phyloP scores from a whole-genome alignment of 2,888 invertebrate genomes.

The Conchocele bisecta region DNA sequence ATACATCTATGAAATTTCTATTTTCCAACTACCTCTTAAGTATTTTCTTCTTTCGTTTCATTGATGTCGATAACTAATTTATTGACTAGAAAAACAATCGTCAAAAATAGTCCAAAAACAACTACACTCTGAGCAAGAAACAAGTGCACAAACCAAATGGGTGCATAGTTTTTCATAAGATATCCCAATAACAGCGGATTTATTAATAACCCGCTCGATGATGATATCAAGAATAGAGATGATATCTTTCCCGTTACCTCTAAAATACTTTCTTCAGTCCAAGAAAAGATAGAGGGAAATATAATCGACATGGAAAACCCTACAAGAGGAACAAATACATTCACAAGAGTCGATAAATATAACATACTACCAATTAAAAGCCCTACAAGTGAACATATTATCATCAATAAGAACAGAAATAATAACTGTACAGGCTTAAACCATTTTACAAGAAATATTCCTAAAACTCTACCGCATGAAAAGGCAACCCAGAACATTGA shows the following conservation, averaged over 20 bases:
- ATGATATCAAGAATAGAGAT: conserved; percentile 54
- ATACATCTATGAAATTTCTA: too few relatives aligned
- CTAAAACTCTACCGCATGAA: conserved; percentile 44
- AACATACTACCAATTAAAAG: conserved; percentile 52
- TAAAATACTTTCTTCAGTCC: conserved; percentile 63
- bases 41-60: too few relatives aligned
- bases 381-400: conserved; percentile 52
- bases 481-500: conserved; percentile 46
- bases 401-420: conserved; percentile 63
- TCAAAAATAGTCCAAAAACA: conserved; percentile 33
- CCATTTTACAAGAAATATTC: conserved; percentile 69
- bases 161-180: conserved; percentile 58
- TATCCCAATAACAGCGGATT: conserved; percentile 62
- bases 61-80: too few relatives aligned
- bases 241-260: conserved; percentile 59
- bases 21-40: too few relatives aligned
- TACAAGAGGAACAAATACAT: conserved; percentile 50
- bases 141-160: conserved; percentile 58
- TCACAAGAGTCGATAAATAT: conserved; percentile 24
- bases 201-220: conserved; percentile 50
- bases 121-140: conserved; percentile 39
- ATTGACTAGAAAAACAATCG: conserved; percentile 38
- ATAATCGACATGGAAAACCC: conserved; percentile 63
- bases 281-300: conserved; percentile 61
- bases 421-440: conserved; percentile 80